Conservation (phyloP, 2,113 vertebrate species). For the Neodon shergylaensis region DNA sequence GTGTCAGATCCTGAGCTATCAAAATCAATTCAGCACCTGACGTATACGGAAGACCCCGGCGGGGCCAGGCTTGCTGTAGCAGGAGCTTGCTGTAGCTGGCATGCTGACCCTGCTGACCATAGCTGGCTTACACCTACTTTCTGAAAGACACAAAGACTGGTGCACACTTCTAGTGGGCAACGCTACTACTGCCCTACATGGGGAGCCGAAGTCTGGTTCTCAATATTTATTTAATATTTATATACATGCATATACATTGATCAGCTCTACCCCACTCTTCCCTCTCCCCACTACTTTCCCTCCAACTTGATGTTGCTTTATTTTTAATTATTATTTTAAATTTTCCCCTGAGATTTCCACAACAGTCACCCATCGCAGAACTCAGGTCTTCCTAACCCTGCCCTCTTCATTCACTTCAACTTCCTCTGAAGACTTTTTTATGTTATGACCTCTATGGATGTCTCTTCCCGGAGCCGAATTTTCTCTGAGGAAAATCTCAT, state of each 20-base stretch:
- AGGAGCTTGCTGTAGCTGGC: neutral
- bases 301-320: neutral
- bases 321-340: neutral
- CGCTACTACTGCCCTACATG: neutral
- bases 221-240: neutral
- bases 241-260: neutral
- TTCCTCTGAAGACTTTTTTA: conserved; percentile 64
- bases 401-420: conserved; percentile 60
- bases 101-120: neutral
- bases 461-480: conserved; percentile 60
- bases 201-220: neutral
- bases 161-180: neutral
- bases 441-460: conserved; percentile 63
- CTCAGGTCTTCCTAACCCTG: neutral
- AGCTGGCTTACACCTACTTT: neutral
- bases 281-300: neutral
- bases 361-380: neutral
- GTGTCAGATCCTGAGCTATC: neutral
- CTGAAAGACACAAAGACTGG: neutral
- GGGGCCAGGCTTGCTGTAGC: neutral
- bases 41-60: neutral
- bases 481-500: conserved; percentile 71
- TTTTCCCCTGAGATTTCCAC: neutral
- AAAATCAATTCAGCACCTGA: neutral
- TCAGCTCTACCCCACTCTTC: neutral